Percentiles rank a stretch among this genome's conserved stretches.
Evolutionary conservation across 1,140 invertebrate genomes (phyloP).

Genomic region (Diploscapter pachys): DNA sequence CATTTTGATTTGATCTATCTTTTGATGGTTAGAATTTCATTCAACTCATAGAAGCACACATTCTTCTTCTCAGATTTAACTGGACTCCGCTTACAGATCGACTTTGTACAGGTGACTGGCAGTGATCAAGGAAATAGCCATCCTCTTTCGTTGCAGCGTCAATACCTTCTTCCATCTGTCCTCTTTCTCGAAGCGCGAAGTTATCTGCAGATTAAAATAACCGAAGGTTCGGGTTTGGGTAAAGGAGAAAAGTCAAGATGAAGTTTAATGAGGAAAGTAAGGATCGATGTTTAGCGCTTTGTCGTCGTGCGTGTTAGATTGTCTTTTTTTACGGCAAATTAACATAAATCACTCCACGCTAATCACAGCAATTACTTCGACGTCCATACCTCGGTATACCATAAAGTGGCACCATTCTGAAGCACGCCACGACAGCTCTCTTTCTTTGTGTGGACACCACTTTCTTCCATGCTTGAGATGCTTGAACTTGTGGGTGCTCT

Average conservation of each 20-base stretch:
- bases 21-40: no score
- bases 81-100: constrained; percentile 45
- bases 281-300: no score
- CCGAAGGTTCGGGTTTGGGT: no score
- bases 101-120: constrained; percentile 57
- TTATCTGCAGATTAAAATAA: constrained; percentile 11
- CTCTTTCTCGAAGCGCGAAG: constrained; percentile 39
- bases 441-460: constrained; percentile 96
- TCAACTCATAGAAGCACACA: no score
- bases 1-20: background rate
- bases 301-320: no score
- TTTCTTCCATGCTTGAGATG: constrained; percentile 89
- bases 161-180: constrained; percentile 81
- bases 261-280: no score
- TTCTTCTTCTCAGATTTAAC: background rate
- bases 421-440: constrained; percentile 97
- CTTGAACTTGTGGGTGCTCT: constrained; percentile 93
- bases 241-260: no score
- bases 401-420: constrained; percentile 94
- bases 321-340: no score
- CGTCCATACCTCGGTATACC: constrained; percentile 79
- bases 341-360: no score
- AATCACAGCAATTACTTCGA: no score
- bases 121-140: constrained; percentile 44
- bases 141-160: constrained; percentile 89